phyloP scores from a whole-genome alignment of 2,113 vertebrate genomes.

The Strix aluco region DNA sequence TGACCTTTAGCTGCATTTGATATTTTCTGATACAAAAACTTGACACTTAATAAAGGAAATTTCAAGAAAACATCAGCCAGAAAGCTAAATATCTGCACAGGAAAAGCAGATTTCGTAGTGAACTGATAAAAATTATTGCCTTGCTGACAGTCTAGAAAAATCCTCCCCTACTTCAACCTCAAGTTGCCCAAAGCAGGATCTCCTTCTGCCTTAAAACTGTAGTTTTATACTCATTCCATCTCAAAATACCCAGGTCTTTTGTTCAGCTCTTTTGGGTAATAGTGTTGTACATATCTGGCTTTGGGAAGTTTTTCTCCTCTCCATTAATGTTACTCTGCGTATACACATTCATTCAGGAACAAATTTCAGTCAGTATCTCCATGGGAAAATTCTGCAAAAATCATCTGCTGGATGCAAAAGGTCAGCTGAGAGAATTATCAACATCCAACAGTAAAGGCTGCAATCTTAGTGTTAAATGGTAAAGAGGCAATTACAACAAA shows the following conservation, averaged over 20 bases:
- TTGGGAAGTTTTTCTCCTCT: background rate
- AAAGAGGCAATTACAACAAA: background rate
- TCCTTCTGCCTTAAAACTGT: background rate
- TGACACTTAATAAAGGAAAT: background rate
- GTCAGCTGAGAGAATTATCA: background rate
- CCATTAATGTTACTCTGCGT: fast-evolving
- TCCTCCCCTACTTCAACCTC: background rate
- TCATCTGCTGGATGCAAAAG: background rate
- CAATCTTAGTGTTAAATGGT: background rate
- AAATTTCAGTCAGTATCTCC: background rate
- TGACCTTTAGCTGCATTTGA: background rate
- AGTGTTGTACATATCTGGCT: background rate
- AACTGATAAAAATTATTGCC: background rate
- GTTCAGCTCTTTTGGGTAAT: background rate
- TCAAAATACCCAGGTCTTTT: background rate
- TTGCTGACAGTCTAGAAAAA: background rate
- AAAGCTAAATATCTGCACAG: background rate
- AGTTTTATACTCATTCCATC: background rate
- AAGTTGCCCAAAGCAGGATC: background rate
- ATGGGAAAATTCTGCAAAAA: background rate
- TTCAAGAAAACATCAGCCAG: background rate
- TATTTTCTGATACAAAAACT: background rate
- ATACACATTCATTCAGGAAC: background rate
- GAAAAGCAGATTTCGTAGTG: background rate
- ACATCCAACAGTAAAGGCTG: background rate